Percentiles rank a stretch among this genome's conserved stretches.
phyloP scores from a whole-genome alignment of 2,797 vertebrate species.

The Muscicapa striata region DNA sequence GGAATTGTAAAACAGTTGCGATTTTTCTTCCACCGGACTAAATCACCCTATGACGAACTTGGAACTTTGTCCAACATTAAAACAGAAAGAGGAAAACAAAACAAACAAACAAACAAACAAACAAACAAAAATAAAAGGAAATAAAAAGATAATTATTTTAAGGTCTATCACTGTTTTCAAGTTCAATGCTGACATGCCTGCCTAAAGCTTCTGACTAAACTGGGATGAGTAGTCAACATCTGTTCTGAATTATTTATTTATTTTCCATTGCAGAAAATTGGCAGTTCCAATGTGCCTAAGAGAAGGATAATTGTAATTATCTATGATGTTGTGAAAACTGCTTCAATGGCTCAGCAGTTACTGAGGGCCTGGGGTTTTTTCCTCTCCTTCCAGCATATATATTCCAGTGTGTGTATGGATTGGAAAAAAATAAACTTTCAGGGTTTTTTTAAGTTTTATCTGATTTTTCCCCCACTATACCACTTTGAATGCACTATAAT shows the following conservation, averaged over 20 bases:
- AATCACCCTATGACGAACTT: neutral
- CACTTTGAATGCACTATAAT: neutral
- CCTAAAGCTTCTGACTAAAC: conserved; percentile 50
- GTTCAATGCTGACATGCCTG: conserved; percentile 40
- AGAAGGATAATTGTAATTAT: conserved; percentile 74
- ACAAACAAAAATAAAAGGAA: neutral
- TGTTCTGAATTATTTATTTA: conserved; percentile 71
- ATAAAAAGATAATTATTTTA: neutral
- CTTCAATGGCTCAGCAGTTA: conserved; percentile 54
- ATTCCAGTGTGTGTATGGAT: neutral
- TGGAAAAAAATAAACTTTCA: neutral
- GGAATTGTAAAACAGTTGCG: neutral
- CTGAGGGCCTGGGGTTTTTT: neutral
- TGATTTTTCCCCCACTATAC: neutral
- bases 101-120: neutral
- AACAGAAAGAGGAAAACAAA: neutral
- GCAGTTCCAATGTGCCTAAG: conserved; percentile 62
- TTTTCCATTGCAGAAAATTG: conserved; percentile 59
- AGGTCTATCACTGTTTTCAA: conserved; percentile 1
- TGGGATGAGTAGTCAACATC: conserved; percentile 58
- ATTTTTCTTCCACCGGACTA: neutral
- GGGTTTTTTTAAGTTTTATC: neutral
- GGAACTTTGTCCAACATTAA: neutral
- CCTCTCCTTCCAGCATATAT: neutral
- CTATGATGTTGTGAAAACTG: conserved; percentile 67